Base-by-base conservation (phyloP, 2,888 invertebrate species). In the Itoplectis maculator region DNA sequence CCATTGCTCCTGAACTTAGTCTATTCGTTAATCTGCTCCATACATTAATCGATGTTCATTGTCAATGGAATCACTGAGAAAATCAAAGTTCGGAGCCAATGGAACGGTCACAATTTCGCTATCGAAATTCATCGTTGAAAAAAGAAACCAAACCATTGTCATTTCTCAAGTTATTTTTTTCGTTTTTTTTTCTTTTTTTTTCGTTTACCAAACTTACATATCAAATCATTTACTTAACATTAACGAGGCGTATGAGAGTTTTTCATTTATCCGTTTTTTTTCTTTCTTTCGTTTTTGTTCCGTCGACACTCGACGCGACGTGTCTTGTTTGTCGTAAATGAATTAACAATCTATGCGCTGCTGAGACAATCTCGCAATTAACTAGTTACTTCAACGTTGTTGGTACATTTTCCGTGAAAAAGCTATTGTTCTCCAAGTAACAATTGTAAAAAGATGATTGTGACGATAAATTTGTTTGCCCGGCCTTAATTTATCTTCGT, bases 361-460 rank as follows among this genome's bases (percentile, higher is more conserved):
- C 65, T 74, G 73, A 72, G 80, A 84, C 72, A 84, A 84, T 59
- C 35, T 56, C 20, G 76, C 70, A 68, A 79, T 82, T 29, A 70
- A 61, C 18, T 75, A 51, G 37, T 75, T 82, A 77, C 29, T 59
- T 73, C 9, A 66, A 59, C 61, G 49, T 84, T 80, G 63, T 81
- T 45, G 79, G 87, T 87, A 87, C 88, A 76, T 29, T 65, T 86
- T n/a, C n/a, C 83, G 90, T 92, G 91, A 89, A 92, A 92, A 92
- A 92, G 90, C 90, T 92, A 92, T 89, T 86, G 86, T 87, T 88
- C 82, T 80, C 82, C 65, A 82, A 85, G 84, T 89, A 90, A 90
- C 88, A 88, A 88, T 89, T 40, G 87, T 90, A 89, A 88, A 87
- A 87, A 86, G 86, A 87, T 86, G 82, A 85, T 84, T 79, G 85